phyloP scores from a whole-genome alignment of 2,797 vertebrate genomes.

The Bradypodion ventrale region DNA sequence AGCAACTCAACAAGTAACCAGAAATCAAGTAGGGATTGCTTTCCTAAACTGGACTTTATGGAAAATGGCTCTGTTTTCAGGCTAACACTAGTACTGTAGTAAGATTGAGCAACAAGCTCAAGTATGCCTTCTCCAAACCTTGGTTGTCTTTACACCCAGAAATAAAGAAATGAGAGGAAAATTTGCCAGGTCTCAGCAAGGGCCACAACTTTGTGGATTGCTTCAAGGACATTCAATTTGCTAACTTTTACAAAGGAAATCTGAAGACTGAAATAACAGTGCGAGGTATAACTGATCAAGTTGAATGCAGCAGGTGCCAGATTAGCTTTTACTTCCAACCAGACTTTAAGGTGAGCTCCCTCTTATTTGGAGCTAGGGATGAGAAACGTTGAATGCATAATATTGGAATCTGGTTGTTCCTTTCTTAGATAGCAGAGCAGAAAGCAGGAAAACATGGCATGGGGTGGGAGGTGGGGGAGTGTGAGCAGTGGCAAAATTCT shows the following conservation, averaged over 20 bases:
- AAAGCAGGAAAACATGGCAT: no score
- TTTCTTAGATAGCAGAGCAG: no score
- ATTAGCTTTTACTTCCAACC: not conserved
- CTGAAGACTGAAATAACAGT: not conserved
- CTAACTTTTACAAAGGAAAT: not conserved
- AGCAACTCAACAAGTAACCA: conserved; percentile 35
- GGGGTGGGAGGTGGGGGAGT: no score
- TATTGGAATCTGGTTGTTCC: no score
- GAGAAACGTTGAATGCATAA: no score
- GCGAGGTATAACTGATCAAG: not conserved
- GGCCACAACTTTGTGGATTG: not conserved
- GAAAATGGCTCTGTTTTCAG: not conserved
- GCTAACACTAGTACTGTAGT: not conserved
- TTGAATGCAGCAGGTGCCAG: not conserved
- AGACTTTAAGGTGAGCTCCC: not conserved
- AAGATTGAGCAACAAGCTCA: not conserved
- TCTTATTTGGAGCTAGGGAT: not conserved
- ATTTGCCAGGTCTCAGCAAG: not conserved
- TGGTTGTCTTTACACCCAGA: not conserved
- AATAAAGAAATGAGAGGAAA: not conserved
- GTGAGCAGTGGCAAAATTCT: no score
- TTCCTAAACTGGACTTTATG: conserved; percentile 16
- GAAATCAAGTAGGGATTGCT: conserved; percentile 12
- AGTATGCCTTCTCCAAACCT: not conserved
- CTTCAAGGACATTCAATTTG: not conserved